Evolutionary conservation across 2,797 vertebrate genomes (phyloP).

Genomic region (Parambassis ranga): DNA sequence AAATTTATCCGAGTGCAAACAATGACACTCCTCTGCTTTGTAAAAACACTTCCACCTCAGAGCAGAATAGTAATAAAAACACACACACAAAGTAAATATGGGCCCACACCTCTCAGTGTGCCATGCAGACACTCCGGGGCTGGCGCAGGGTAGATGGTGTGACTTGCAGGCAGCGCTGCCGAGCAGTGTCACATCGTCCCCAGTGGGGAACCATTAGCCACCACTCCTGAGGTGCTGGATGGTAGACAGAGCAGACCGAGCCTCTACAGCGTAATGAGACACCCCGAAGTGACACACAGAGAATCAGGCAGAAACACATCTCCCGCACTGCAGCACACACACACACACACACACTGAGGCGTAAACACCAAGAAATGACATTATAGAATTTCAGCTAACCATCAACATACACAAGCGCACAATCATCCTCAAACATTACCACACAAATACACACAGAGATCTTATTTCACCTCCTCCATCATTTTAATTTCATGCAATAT

Average conservation of each 20-base stretch:
- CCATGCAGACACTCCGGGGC: background rate
- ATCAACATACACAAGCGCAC: background rate
- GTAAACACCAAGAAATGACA: background rate
- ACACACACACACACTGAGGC: background rate
- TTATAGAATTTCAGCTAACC: background rate
- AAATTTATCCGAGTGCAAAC: background rate
- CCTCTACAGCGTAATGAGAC: constrained; percentile 63
- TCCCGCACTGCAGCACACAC: background rate
- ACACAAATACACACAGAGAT: background rate
- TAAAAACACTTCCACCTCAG: too few relatives aligned
- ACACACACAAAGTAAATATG: background rate
- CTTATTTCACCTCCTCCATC: background rate
- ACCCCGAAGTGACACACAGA: constrained; percentile 29
- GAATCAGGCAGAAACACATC: constrained; percentile 21
- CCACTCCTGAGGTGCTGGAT: constrained; percentile 47
- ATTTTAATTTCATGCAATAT: background rate
- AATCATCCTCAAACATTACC: background rate
- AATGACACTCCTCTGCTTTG: background rate
- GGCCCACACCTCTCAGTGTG: background rate
- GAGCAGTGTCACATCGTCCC: constrained; percentile 60
- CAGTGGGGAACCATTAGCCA: constrained; percentile 55
- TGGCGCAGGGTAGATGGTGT: background rate
- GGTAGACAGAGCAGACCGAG: constrained; percentile 39
- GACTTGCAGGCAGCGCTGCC: constrained; percentile 14
- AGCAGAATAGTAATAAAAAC: too few relatives aligned